These are phyloP conservation scores for Salvelinus namaycush DNA, from an alignment of 2,113 vertebrate genomes.

Conservation along the genomic window DNA sequence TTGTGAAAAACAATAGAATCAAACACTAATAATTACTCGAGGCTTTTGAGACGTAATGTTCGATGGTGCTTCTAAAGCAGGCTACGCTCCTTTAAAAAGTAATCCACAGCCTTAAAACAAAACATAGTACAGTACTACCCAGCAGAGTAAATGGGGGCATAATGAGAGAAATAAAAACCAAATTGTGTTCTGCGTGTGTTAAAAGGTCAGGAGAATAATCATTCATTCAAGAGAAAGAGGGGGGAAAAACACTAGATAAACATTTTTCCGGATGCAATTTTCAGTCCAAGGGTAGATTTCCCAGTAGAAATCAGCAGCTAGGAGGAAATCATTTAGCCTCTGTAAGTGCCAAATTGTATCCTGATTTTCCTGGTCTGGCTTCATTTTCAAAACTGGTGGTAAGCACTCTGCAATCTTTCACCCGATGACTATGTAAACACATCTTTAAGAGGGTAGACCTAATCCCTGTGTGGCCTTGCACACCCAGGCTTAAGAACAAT, in stretches of 20 bases:
- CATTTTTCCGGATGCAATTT: constrained; percentile 94
- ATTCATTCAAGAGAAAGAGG: constrained; percentile 73
- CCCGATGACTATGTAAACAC: constrained; percentile 87
- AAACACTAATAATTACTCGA: too few species aligned
- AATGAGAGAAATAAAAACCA: constrained; percentile 78
- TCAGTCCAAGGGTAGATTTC: constrained; percentile 90
- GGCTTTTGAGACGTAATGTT: neutral
- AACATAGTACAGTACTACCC: neutral
- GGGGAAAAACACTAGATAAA: constrained; percentile 86
- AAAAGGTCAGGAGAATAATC: constrained; percentile 89
- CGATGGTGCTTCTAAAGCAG: constrained; percentile 9
- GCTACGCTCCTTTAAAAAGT: neutral
- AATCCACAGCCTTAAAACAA: neutral
- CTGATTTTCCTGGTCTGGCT: constrained; percentile 90
- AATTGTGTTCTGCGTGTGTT: constrained; percentile 83
- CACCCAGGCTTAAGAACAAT: constrained; percentile 78
- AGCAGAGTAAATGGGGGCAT: constrained; percentile 70
- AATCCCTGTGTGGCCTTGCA: constrained; percentile 88
- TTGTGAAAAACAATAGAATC: too few species aligned
- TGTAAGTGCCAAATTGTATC: constrained; percentile 92
- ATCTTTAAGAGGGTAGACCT: constrained; percentile 84
- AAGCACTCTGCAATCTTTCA: constrained; percentile 89
- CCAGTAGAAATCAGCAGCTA: constrained; percentile 93
- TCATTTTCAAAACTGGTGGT: constrained; percentile 85
- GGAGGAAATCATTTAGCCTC: constrained; percentile 92